Base-by-base conservation (phyloP, 2,888 invertebrate species). In the Rhagonycha fulva region DNA sequence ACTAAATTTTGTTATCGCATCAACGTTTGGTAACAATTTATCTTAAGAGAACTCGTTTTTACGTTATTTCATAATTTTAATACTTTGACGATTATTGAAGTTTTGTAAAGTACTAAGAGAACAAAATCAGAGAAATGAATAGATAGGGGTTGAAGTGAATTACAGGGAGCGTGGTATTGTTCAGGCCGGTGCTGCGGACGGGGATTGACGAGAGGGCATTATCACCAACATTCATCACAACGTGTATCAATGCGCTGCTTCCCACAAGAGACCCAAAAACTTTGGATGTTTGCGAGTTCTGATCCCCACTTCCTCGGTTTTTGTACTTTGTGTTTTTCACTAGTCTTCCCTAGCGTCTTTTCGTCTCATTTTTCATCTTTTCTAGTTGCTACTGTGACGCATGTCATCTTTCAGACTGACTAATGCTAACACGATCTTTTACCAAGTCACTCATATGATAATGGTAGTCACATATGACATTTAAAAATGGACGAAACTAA, bases 171-270 rank as follows among this genome's bases (percentile, higher is more conserved):
- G 84, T 83, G 86, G 88, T 90, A 87, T 89, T 89, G 90, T 90
- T 89, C 88, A 90, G 90, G 89, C 88, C 87, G 87, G 87, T 88
- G 88, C 86, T 87, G 87, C 87, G 87, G 89, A 89, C 88, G 87
- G 87, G 88, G 87, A 89, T 89, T 89, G 89, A 89, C 88, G 88
- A 88, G 87, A 87, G 86, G 87, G 87, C 88, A 89, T 89, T 89
- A 89, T 89, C 89, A 87, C 89, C 85, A 82, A 83, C 87, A 89
- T 89, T 88, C 88, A 88, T 89, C 89, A 89, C 86, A 82, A 84
- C 86, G 86, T 87, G 87, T 88, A 88, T 88, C 88, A 88, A 88
- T 88, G 88, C 87, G 85, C 83, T 82, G 83, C 87, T 87, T 87
- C 87, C 87, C 87, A 87, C 87, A 87, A 87, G 87, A 87, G 84